A percentile compares a stretch with the other conserved stretches of the same genome.
These are phyloP conservation scores for Mormyrus hasselquistii DNA, from an alignment of 2,797 vertebrate species.

Conservation along the genomic window DNA sequence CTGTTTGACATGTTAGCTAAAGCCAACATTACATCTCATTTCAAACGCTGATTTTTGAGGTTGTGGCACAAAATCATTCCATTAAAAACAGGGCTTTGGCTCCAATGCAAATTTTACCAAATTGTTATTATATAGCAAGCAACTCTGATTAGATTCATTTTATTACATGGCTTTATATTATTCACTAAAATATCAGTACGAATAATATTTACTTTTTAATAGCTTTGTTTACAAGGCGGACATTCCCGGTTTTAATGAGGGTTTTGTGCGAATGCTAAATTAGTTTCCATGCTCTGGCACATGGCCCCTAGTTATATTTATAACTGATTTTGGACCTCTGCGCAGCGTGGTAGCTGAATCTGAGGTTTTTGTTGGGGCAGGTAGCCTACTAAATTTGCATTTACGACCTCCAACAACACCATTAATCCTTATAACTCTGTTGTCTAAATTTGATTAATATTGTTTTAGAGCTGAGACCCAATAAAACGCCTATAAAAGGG, in stretches of 20 bases:
- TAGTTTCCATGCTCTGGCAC: conserved; percentile 27
- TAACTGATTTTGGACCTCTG: conserved; percentile 30
- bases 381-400: conserved; percentile 34
- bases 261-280: conserved; percentile 22
- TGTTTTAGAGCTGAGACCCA: conserved; percentile 38
- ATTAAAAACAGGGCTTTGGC: not conserved
- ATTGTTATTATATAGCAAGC: not conserved
- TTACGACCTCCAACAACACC: conserved; percentile 24
- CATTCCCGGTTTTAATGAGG: conserved; percentile 31
- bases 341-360: conserved; percentile 29
- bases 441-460: conserved; percentile 45
- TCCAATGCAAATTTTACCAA: not conserved
- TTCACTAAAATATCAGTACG: conserved; percentile 32
- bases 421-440: conserved; percentile 40
- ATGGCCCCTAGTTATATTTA: conserved; percentile 10
- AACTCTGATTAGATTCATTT: not conserved
- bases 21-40: not conserved
- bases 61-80: not conserved
- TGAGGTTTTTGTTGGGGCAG: conserved; percentile 27
- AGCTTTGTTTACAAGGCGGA: conserved; percentile 20
- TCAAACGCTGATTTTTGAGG: not conserved
- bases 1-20: not conserved
- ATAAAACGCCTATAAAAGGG: conserved; percentile 45
- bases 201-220: conserved; percentile 29
- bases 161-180: conserved; percentile 27